Base-by-base conservation (phyloP, 2,888 invertebrate genomes). In the Andricus curvator region DNA sequence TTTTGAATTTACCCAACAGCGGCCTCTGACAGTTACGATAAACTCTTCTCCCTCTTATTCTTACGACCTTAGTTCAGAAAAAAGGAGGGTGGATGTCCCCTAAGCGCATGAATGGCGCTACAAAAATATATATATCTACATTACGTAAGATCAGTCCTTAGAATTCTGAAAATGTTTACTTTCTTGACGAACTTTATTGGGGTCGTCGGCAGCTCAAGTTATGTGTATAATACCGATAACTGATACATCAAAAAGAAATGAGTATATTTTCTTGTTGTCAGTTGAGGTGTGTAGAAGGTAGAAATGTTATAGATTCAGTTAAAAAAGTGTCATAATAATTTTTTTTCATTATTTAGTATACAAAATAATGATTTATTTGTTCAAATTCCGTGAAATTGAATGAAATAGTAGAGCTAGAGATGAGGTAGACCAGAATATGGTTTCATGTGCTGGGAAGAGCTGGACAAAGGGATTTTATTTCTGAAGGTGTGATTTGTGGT, bases 71-170 rank as follows among this genome's bases (percentile, higher is more conserved):
- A 25, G 62, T 15, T 62, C 62, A 22, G 22, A 13, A 62, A 62
- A 25, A 62, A 62, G 15, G 6, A 62, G 62, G 62, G 62, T 62
- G 25, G 62, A 62, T 25, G 22, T 62, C 62, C 62, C 62, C 62
- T 62, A 62, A 62, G 56, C 56, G 25, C 62, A 62, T 15, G 25
- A 62, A 62, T 62, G 62, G 25, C 62, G 25, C 25, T 62, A 62
- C 62, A 62, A 25, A 62, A 62, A 25, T 62, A 62, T 62, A 62
- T 62, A 25, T 25, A 62, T 62, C 62, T 25, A 62, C 62, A 62
- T 62, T 62, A 62, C 25, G 62, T 62, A 62, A 62, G 62, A 62
- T 62, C 62, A 62, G 62, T 62, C 62, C 62, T 62, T 62, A 62
- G 62, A 62, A 62, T 62, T 15, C 62, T 22, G 25, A 25, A 62